Evolutionary conservation across 1,140 invertebrate genomes (phyloP), one percentile per base, ranked within the genome.

Genomic region (Bombus waltoni): DNA sequence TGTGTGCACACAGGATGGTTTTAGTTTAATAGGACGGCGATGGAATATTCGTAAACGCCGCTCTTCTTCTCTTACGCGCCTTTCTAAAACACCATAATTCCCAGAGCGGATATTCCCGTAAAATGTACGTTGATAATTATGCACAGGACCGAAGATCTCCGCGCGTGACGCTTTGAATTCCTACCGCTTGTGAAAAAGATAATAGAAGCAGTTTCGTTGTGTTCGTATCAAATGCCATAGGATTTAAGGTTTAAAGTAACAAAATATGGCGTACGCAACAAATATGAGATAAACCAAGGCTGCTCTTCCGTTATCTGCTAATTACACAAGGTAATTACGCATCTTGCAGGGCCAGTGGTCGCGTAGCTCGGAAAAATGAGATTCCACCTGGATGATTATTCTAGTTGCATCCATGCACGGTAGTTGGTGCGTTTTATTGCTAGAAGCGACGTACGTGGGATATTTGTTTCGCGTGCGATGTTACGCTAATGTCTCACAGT

Each of bases 281-380:
- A 66, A 86, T 77, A 75, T 44, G n/a, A 59, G 62, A 38, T 71
- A 86, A 82, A 82, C 57, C 66, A 35, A 57, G 42, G n/a, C 25
- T 68, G 70, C 47, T 53, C 59, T 40, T 74, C 71, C 62, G 82
- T 76, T 82, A 90, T 88, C 86, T 85, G 82, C 73, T 90, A 90
- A 89, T 89, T 90, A 88, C 86, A 72, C 76, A 66, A 62, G 75
- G 83, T 85, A 88, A 90, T 90, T 89, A 89, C 86, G 89, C 87
- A 87, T 89, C 88, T 84, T 65, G 89, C 81, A 78, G 59, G 80
- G 81, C 53, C 74, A 77, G 40, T 15, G 35, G n/a, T 57, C 78
- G 57, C 83, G 65, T 59, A 66, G 76, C 83, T 79, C 68, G 71
- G 74, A 89, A 89, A 86, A 89, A 89, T 83, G 76, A 75, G 70